Conservation (phyloP, 2,888 invertebrate genomes). For the Drosophila falleni region DNA sequence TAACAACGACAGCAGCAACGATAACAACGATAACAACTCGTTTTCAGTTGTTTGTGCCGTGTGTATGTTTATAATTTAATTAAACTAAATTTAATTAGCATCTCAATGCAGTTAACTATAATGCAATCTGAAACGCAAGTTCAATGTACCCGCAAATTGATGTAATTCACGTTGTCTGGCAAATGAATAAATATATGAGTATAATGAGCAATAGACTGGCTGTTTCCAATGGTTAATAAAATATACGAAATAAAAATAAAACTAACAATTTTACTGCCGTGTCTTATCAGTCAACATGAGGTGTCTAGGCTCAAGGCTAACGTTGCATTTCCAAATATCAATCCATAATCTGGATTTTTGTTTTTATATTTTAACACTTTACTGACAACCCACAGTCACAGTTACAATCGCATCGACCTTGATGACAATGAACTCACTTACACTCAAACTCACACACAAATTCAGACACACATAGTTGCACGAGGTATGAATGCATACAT, state of each 20-base stretch:
- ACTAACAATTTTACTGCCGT: not conserved
- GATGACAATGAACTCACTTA: constrained; percentile 66
- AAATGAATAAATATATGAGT: not conserved
- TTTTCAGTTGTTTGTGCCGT: constrained; percentile 45
- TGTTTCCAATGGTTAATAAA: constrained; percentile 1
- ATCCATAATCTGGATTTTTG: constrained; percentile 35
- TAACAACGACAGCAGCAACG: constrained; percentile 15
- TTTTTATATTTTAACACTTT: constrained; percentile 36
- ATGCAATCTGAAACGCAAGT: constrained; percentile 61
- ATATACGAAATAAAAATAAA: not conserved
- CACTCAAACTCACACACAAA: constrained; percentile 16
- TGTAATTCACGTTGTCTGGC: constrained; percentile 21
- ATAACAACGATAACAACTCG: constrained; percentile 43
- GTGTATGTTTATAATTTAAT: constrained; percentile 60
- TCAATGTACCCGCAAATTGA: constrained; percentile 41
- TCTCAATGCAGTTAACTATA: constrained; percentile 67
- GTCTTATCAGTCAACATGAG: constrained; percentile 44
- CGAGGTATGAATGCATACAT: constrained; percentile 5
- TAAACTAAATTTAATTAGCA: constrained; percentile 77
- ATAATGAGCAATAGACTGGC: constrained; percentile 6
- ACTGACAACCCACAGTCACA: constrained; percentile 16
- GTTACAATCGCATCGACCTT: constrained; percentile 54
- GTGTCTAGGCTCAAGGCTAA: constrained; percentile 34
- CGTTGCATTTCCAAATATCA: constrained; percentile 36
- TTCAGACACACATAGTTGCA: constrained; percentile 4